Evolutionary conservation across 2,888 invertebrate species (phyloP).

Genomic region (Aspidiotus destructor): DNA sequence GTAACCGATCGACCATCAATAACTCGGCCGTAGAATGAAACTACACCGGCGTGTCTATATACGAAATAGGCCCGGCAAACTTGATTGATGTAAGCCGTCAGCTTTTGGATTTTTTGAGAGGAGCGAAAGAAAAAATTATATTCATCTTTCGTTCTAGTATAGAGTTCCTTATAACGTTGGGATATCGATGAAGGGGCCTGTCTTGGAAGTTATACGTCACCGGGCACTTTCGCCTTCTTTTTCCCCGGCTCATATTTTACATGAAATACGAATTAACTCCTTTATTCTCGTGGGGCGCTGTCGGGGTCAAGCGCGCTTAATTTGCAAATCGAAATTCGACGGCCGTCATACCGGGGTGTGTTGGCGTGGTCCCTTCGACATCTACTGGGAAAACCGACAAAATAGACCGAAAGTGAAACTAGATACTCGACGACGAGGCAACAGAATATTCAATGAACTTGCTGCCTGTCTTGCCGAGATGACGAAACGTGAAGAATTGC

Average conservation of each 20-base stretch:
- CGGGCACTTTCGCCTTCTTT: too few species aligned
- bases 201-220: too few species aligned
- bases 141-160: background rate
- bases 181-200: too few species aligned
- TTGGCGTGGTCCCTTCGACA: background rate
- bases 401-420: background rate
- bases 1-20: conserved; percentile 32
- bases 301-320: background rate
- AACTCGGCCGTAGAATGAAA: conserved; percentile 24
- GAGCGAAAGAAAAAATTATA: background rate
- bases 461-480: too few species aligned
- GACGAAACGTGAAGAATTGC: too few species aligned
- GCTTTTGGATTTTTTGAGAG: conserved; percentile 16
- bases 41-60: background rate
- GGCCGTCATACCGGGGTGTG: background rate
- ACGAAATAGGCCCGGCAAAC: background rate
- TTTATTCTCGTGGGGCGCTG: background rate
- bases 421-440: background rate
- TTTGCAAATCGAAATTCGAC: conserved; percentile 1
- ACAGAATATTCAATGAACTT: background rate
- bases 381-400: background rate
- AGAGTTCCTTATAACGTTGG: too few species aligned
- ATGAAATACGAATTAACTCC: background rate
- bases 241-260: background rate
- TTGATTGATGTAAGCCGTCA: conserved; percentile 32